Evolutionary conservation across 2,113 vertebrate species (phyloP), one percentile per base, ranked within the genome.

Genomic region (Formicarius rufipectus): DNA sequence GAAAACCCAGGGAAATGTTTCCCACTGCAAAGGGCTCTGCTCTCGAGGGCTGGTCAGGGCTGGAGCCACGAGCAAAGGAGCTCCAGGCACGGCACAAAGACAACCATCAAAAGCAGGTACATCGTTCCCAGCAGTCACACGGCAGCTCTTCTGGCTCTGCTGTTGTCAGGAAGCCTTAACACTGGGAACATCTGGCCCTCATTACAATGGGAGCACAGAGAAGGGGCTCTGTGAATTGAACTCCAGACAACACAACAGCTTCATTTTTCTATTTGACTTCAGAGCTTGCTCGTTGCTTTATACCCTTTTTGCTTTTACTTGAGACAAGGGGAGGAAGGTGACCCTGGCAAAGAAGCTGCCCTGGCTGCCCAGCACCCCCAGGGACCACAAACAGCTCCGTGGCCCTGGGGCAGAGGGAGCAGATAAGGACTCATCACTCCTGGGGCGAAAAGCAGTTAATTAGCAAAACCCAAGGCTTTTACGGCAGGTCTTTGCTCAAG

Each of bases 401-500:
- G 31, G 95, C 92, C 95, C 63, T 25, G 50, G 93, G 94, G 77
- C 56, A 42, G 14, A 31, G 2, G 47, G 45, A 95, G 90, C 87
- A 87, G 93, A 75, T 93, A 89, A 94, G 39, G 58, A 90, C 77
- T 91, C 95, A 37, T 84, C 71, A 12, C 28, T 96, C 94, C 94
- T 25, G 60, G 90, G 87, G 84, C 82, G 89, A 25, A 5, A 50
- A 93, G 84, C 75, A 44, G 67, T 96, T 96, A 56, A 97, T 97
- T 97, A 97, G 92, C 96, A 92, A 94, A 96, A 88, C 25, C 22
- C 87, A 72, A 8, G 72, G 84, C 52, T 97, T 95, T 80, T 37
- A 47, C 78, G 88, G 52, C 52, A 68, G 24, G 7, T 91, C 89
- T 94, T 68, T 72, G 79, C 59, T 93, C 44, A 9, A 84, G 84